Evolutionary conservation across 2,797 vertebrate species (phyloP), one percentile per base, ranked within the genome.

Genomic region (Oreochromis mossambicus): DNA sequence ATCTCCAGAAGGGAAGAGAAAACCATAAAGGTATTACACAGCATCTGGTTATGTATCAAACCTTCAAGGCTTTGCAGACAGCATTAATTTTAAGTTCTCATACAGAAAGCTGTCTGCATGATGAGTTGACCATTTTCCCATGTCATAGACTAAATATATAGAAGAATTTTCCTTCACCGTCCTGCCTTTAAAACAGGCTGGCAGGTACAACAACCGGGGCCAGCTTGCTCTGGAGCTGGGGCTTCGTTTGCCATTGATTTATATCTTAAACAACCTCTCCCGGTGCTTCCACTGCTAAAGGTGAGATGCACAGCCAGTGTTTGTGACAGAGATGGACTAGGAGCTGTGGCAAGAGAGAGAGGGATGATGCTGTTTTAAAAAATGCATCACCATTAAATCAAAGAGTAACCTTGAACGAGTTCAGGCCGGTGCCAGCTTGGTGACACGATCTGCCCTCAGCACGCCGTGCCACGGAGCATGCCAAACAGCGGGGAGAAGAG

Each of bases 321-420:
- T 88, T 82, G 87, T 95, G 95, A 95, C 95, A 95, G 93, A 95
- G 95, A 95, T 93, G 93, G 92, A 96, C 93, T 93, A 91, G 92
- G 84, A 48, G 70, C 82, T 21, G 86, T 81, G 89, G 92, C 84
- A 55, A 83, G 88, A 90, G 91, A 88, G 88, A 92, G 91, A 93
- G 87, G 88, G 89, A 92, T 93, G 91, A 93, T 93, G 92, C 87
- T 17, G 80, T 92, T 93, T 93, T 92, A 89, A 93, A 93, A 94
- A 95, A 94, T 94, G 95, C 94, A 95, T 94, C 93, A 92, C 88
- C 93, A 83, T 93, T 95, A 95, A 95, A 94, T 95, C 93, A 94
- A 90, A 91, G 88, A 88, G 94, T 93, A 95, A 96, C 95, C 95
- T 96, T 95, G 95, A 94, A 87, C 21, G 85, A 87, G 92, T 87